Evolutionary conservation across 2,797 vertebrate species (phyloP).

Genomic region (Galagoides demidoff): DNA sequence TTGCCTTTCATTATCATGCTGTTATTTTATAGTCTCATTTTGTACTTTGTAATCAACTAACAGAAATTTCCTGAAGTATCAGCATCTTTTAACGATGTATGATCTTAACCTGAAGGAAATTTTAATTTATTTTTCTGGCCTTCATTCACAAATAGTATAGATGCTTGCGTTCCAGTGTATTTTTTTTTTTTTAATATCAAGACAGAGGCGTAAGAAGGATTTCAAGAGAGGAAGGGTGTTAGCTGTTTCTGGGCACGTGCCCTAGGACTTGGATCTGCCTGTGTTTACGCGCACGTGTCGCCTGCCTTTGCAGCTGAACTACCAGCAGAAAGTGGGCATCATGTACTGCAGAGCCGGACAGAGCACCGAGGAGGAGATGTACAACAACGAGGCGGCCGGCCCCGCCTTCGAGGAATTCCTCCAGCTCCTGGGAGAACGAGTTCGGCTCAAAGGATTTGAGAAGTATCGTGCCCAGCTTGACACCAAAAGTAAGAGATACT

Average conservation of each 20-base stretch:
- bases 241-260: not conserved
- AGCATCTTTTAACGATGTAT: not conserved
- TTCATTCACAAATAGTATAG: constrained; percentile 45
- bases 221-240: constrained; percentile 42
- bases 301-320: constrained; percentile 92
- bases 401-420: constrained; percentile 97
- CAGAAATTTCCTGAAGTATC: not conserved
- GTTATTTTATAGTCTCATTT: constrained; percentile 22
- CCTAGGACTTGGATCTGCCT: not conserved
- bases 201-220: not conserved
- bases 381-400: constrained; percentile 96
- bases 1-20: not conserved
- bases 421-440: constrained; percentile 96
- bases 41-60: constrained; percentile 48
- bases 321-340: constrained; percentile 97
- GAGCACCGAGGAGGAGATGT: constrained; percentile 99
- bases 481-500: constrained; percentile 86
- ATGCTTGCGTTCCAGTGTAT: not conserved
- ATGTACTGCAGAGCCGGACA: constrained; percentile 98
- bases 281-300: not conserved
- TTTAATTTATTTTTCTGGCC: not conserved
- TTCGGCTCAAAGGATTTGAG: constrained; percentile 97
- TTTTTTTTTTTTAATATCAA: not conserved
- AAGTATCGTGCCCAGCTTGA: constrained; percentile 98
- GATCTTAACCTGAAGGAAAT: not conserved